A percentile compares a stretch with the other conserved stretches of the same genome.
Conservation (phyloP, 2,888 invertebrate genomes). For the Keiferia lycopersicella region DNA sequence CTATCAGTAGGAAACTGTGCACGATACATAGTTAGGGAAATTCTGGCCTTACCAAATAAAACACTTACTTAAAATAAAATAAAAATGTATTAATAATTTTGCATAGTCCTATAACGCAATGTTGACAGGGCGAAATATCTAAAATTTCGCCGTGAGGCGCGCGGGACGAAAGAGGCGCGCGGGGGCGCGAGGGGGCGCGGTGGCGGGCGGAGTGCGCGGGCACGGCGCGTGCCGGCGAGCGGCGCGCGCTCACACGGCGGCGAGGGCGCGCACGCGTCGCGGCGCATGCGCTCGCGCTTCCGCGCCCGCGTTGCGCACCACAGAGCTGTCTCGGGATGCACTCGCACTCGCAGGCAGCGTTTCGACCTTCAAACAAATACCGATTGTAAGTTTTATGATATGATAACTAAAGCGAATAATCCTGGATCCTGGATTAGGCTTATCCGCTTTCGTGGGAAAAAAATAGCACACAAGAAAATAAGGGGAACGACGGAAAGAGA, state of each 20-base stretch:
- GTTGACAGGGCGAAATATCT: background rate
- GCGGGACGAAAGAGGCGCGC: background rate
- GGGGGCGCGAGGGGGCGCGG: background rate
- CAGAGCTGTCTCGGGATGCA: background rate
- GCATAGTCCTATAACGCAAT: background rate
- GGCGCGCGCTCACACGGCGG: constrained; percentile 9
- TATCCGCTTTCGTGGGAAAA: too few relatives aligned
- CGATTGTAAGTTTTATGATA: too few relatives aligned
- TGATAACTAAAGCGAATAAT: too few relatives aligned
- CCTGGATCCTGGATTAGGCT: too few relatives aligned
- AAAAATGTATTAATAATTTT: background rate
- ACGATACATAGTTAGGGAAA: too few relatives aligned
- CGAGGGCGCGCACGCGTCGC: constrained; percentile 24
- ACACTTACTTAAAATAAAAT: too few relatives aligned
- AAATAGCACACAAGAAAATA: too few relatives aligned
- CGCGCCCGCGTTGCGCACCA: constrained; percentile 15
- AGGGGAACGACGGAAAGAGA: too few relatives aligned
- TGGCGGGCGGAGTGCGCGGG: background rate
- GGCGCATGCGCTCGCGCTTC: background rate
- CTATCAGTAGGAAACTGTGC: too few relatives aligned
- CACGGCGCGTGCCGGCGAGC: background rate
- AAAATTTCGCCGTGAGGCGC: background rate
- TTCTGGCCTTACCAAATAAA: too few relatives aligned
- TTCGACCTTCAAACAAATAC: background rate
- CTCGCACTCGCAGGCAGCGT: constrained; percentile 16